phyloP scores from a whole-genome alignment of 2,113 vertebrate species.

The Copsychus sechellarum region DNA sequence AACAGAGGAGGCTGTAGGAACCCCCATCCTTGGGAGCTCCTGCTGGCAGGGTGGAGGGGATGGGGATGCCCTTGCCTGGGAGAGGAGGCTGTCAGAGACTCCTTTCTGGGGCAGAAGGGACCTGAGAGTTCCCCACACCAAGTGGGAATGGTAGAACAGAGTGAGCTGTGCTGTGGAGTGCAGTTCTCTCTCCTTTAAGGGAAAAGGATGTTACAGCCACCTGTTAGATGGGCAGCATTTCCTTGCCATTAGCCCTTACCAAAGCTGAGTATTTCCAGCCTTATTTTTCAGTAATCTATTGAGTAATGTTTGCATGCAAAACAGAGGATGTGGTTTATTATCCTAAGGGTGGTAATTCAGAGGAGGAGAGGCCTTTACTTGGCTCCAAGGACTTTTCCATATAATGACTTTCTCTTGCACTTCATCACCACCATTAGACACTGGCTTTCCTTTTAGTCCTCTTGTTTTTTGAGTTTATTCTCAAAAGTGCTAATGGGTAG shows the following conservation, averaged over 20 bases:
- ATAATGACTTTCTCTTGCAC: not conserved
- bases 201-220: not conserved
- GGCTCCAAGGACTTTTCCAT: not conserved
- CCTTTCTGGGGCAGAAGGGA: not conserved
- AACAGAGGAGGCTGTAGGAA: not conserved
- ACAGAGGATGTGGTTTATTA: not conserved
- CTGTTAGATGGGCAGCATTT: not conserved
- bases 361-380: not conserved
- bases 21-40: not conserved
- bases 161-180: not conserved
- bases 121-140: not conserved
- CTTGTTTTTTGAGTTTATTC: not conserved
- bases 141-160: not conserved
- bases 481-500: not conserved
- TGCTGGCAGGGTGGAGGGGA: not conserved
- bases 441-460: not conserved
- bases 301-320: not conserved
- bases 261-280: not conserved
- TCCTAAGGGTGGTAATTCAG: not conserved
- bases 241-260: not conserved
- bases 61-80: not conserved
- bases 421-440: not conserved
- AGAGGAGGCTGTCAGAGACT: not conserved
- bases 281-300: not conserved
- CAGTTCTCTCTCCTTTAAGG: fast-evolving